These are phyloP conservation scores for Apteryx mantelli DNA, from an alignment of 2,113 vertebrate species.

Conservation along the genomic window DNA sequence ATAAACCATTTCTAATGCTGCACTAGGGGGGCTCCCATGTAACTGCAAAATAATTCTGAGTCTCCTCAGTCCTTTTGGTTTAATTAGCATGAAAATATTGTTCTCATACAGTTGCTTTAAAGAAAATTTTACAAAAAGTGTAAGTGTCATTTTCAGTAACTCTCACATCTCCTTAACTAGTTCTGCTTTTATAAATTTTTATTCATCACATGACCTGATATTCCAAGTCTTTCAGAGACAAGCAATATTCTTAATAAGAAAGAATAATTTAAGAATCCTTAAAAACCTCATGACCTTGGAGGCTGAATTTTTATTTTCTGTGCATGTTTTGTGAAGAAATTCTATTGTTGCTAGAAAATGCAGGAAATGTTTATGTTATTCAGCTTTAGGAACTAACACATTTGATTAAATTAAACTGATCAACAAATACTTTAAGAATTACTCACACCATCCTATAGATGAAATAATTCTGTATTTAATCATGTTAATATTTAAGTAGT, in stretches of 20 bases:
- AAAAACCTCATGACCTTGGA: neutral
- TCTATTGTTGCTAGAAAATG: neutral
- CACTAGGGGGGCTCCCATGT: neutral
- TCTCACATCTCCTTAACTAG: neutral
- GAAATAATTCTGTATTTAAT: neutral
- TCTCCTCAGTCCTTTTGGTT: neutral
- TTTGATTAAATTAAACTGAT: neutral
- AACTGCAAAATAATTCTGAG: neutral
- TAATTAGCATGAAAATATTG: neutral
- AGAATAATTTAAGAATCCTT: neutral
- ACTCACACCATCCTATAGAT: neutral
- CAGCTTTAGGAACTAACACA: neutral
- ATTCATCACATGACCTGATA: neutral
- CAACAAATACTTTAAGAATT: neutral
- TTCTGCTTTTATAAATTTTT: neutral
- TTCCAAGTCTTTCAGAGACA: neutral
- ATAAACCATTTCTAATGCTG: neutral
- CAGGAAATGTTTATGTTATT: neutral
- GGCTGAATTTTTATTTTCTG: neutral
- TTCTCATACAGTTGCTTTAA: neutral
- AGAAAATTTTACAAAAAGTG: no score
- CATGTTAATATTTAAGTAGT: neutral
- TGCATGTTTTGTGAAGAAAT: neutral
- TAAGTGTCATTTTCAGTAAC: neutral
- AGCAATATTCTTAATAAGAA: neutral